Base-by-base conservation (phyloP, 2,797 vertebrate species). In the Artibeus jamaicensis region DNA sequence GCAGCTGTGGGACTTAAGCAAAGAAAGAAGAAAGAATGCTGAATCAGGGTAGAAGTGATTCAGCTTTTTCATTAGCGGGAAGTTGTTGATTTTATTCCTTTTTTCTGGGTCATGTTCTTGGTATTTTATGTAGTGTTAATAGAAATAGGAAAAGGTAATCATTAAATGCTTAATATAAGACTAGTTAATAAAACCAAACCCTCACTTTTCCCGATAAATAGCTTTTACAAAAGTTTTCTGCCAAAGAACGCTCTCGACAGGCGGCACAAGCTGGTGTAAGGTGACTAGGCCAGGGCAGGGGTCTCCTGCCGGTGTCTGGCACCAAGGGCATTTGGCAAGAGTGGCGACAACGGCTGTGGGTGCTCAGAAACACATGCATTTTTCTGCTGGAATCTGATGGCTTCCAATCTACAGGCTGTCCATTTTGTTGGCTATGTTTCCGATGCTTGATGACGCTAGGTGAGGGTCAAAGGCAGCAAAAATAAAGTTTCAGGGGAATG, bases 401-500 rank as follows among this genome's bases (percentile, higher is more conserved):
- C 86, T 91, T 91, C 55, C 68, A 76, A 85, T 97, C 97, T 94
- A 26, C 26, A 53, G 12, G 86, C 94, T 97, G 93, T 97, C 86
- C 53, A 86, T 93, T 96, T 96, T 97, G 89, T 77, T 92, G 82
- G 83, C 93, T 94, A 0, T 93, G 94, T 97, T 98, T 97, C 94
- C 71, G 87, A 57, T 62, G 24, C 59, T 96, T 93, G n/a, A 81
- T 71, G 91, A 86, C 18, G 1, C 65, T 73, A 95, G 70, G n/a
- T 42, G 34, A 97, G 86, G 93, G 97, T 89, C 71, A 29, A 89
- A 96, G 97, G 97, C 39, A 4, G 98, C 94, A 91, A 79, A 97
- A 97, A 98, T 86, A 86, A 95, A 96, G 95, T 95, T 96, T 78
- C 91, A 76, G 96, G 84, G 94, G 96, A 91, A 98, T 96, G 97